phyloP scores from a whole-genome alignment of 2,113 vertebrate species.

The Chascanopsetta lugubris region DNA sequence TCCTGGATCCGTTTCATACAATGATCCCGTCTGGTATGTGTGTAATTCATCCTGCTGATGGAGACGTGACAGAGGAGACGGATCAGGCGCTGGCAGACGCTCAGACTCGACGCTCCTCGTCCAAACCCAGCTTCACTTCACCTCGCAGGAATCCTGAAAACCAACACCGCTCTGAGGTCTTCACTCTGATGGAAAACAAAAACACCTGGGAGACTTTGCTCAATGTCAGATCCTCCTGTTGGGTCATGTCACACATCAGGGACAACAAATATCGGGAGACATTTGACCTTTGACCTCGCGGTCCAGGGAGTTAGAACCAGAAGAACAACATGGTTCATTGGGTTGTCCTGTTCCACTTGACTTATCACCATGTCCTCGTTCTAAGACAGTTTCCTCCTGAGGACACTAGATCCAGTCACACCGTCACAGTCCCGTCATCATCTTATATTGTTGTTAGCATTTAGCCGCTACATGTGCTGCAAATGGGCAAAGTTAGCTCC shows the following conservation, averaged over 20 bases:
- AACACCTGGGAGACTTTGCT: not conserved
- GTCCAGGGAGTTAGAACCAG: not conserved
- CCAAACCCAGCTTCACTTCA: constrained; percentile 29
- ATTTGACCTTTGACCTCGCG: not conserved
- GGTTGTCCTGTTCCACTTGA: too few relatives aligned
- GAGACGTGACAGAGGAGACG: constrained; percentile 41
- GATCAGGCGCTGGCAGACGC: constrained; percentile 41
- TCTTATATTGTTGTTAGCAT: too few relatives aligned
- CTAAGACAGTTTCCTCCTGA: too few relatives aligned
- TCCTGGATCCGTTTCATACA: constrained; percentile 37
- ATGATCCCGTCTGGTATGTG: constrained; percentile 69
- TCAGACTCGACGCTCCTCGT: too few relatives aligned
- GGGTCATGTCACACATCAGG: constrained; percentile 10
- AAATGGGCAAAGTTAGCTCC: too few relatives aligned
- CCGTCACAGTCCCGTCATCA: too few relatives aligned
- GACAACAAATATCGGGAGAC: too few relatives aligned
- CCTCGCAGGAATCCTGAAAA: constrained; percentile 12
- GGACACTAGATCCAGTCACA: too few relatives aligned
- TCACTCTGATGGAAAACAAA: constrained; percentile 32
- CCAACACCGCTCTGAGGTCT: constrained; percentile 30
- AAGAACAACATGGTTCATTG: too few relatives aligned
- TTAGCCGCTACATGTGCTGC: too few relatives aligned
- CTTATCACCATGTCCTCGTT: too few relatives aligned
- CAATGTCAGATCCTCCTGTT: not conserved
- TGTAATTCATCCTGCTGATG: constrained; percentile 55